Base-by-base conservation (phyloP, 2,888 invertebrate species). In the Dascillus cervinus region DNA sequence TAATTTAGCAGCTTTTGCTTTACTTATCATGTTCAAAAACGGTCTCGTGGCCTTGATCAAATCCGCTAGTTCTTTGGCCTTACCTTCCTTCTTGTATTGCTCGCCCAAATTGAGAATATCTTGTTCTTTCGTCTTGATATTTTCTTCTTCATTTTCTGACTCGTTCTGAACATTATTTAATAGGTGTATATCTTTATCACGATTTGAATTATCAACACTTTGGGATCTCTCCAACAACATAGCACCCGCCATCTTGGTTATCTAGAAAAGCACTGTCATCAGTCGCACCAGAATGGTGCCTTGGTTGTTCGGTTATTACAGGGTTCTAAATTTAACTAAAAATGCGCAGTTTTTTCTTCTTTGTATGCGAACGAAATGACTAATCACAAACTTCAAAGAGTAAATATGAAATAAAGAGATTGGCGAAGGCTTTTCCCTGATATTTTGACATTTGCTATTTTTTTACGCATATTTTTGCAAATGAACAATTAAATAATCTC, bases 1-100 rank as follows among this genome's bases (percentile, higher is more conserved):
- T 53, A 99, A 70, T 67, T 98, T 98, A 1, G 97, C 97, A 29
- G 98, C 98, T 69, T 98, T 98, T 17, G 98, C 97, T 72, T 98
- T 98, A 63, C 96, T 96, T 57, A 98, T 91, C 51, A 85, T 73
- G 53, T 84, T 84, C 37, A 98, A 75, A 63, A 98, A 98, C 9
- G 97, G 96, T 53, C 97, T 79, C 27, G 94, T 94, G 41, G 85
- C 84, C 70, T 90, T 90, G 57, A 98, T 96, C 46, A 98, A 74
- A 52, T 90, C 87, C 10, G 88, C 89, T 48, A 89, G 70, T 65
- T 88, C 88, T 66, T 90, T 87, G 44, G 94, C 92, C 67, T 91
- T 90, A 60, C 89, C 89, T 65, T 88, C 87, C 58, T 90, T 86
- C 68, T 94, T 90, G 64, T 92, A 86, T 42, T 87, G 77, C 62